A percentile compares a stretch with the other conserved stretches of the same genome.
Conservation (phyloP, 2,113 vertebrate species). For the Murina feae region DNA sequence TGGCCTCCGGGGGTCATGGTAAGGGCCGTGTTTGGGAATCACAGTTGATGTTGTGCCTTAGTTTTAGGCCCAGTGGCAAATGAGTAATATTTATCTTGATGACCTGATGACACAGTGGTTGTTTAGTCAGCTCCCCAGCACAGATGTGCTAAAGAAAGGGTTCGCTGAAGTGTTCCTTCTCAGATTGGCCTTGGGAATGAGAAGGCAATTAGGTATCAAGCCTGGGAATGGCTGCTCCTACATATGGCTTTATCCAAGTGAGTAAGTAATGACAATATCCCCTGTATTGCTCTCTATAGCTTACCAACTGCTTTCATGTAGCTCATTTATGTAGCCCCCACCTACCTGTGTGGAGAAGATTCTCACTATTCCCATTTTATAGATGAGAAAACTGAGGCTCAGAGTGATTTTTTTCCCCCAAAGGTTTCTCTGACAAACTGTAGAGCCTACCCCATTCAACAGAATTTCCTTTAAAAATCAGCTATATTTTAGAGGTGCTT, state of each 20-base stretch:
- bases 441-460: background rate
- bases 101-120: conserved; percentile 15
- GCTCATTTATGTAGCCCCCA: background rate
- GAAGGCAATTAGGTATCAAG: background rate
- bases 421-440: background rate
- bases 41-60: conserved; percentile 45
- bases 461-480: background rate
- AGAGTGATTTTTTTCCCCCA: background rate
- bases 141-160: conserved; percentile 32
- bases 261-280: background rate
- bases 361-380: background rate
- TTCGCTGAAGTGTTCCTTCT: background rate
- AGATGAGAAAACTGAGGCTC: background rate
- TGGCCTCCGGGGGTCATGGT: conserved; percentile 45
- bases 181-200: background rate
- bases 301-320: background rate
- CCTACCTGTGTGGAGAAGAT: background rate
- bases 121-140: conserved; percentile 22
- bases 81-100: conserved; percentile 54
- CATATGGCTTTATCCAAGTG: background rate
- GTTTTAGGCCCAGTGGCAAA: conserved; percentile 33
- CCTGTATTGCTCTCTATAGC: background rate
- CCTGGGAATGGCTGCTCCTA: background rate
- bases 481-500: background rate
- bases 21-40: conserved; percentile 59